A percentile compares a stretch with the other conserved stretches of the same genome.
phyloP scores from a whole-genome alignment of 2,888 invertebrate species.

The Rhodophaea formosa region DNA sequence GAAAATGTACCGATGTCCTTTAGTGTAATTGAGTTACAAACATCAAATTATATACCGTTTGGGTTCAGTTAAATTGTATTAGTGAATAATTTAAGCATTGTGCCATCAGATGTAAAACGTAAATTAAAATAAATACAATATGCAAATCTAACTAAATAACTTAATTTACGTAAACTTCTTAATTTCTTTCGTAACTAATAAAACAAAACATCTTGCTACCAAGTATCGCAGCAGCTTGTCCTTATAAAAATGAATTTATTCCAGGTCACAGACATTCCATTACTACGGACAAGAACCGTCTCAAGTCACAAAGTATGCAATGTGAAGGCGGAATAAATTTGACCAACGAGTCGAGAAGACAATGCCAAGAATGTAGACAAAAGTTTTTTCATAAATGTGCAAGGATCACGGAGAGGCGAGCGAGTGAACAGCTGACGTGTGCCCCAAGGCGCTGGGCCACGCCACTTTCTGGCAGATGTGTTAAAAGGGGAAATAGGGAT shows the following conservation, averaged over 20 bases:
- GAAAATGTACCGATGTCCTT: too few relatives aligned
- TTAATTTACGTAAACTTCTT: neutral
- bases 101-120: too few relatives aligned
- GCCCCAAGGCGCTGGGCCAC: slow-evolving; percentile 59
- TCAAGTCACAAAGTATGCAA: slow-evolving; percentile 23
- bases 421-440: slow-evolving; percentile 72
- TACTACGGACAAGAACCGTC: slow-evolving; percentile 21
- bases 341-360: slow-evolving; percentile 53
- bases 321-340: slow-evolving; percentile 46
- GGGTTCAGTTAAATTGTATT: too few relatives aligned
- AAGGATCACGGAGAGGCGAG: slow-evolving; percentile 49
- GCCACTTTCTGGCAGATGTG: slow-evolving; percentile 72
- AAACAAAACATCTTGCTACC: neutral
- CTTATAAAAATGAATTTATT: slow-evolving; percentile 8
- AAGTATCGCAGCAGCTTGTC: neutral
- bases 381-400: slow-evolving; percentile 79
- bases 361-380: slow-evolving; percentile 66
- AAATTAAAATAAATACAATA: too few relatives aligned
- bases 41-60: too few relatives aligned
- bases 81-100: too few relatives aligned
- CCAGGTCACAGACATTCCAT: slow-evolving; percentile 22
- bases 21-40: too few relatives aligned
- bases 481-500: slow-evolving; percentile 68
- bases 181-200: neutral
- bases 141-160: too few relatives aligned